A percentile compares a stretch with the other conserved stretches of the same genome.
Evolutionary conservation across 1,140 invertebrate species (phyloP).

Genomic region (Pectinophora gossypiella): DNA sequence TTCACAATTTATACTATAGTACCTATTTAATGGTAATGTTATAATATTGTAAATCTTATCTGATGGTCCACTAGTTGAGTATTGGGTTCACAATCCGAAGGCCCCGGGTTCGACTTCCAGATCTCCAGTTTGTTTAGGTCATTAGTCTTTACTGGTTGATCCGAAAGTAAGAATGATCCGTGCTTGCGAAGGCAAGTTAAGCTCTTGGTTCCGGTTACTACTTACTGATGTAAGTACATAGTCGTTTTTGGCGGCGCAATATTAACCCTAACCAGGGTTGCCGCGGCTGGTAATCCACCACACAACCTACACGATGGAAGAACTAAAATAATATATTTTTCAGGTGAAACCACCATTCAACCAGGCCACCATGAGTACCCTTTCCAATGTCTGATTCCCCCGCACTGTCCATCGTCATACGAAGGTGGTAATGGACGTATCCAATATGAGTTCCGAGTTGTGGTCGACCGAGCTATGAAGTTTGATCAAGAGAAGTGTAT

Average conservation of each 20-base stretch:
- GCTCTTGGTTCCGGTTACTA: neutral
- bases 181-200: neutral
- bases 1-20: neutral
- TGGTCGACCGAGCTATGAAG: constrained; percentile 88
- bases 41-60: too few species aligned
- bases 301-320: too few species aligned
- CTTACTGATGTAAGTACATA: neutral
- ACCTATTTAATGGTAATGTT: too few species aligned
- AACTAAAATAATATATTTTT: neutral
- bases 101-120: too few species aligned
- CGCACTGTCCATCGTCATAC: constrained; percentile 85
- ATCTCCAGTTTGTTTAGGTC: too few species aligned
- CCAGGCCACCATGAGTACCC: constrained; percentile 79
- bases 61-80: too few species aligned
- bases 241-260: too few species aligned
- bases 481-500: constrained; percentile 88
- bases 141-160: too few species aligned
- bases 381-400: constrained; percentile 79
- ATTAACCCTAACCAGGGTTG: too few species aligned
- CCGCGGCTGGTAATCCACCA: too few species aligned
- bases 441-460: constrained; percentile 86
- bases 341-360: constrained; percentile 77
- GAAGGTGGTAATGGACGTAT: constrained; percentile 86
- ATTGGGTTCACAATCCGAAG: too few species aligned
- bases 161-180: neutral